Base-by-base conservation (phyloP, 2,888 invertebrate species). In the Oasisia sp. region DNA sequence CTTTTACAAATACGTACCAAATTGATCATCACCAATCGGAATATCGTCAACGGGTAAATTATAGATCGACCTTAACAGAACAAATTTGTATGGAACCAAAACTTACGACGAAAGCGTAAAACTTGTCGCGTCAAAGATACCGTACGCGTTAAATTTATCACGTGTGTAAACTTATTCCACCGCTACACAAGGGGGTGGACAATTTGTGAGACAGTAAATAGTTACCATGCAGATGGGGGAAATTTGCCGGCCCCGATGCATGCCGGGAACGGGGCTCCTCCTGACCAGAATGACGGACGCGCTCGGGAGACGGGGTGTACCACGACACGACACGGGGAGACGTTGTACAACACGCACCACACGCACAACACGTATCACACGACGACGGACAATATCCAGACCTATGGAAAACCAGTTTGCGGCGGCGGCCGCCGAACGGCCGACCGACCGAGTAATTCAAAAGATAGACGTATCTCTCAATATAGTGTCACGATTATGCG, bases 391-490 rank as follows among this genome's bases (percentile, higher is more conserved):
- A 74, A 74, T 74, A 74, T 74, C 74, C 74, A 74, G 74, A 74
- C 74, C 74, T 74, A 74, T 74, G 19, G 19, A 74, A 74, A 74
- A 74, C 27, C 74, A 74, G 74, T 74, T 74, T 74, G 27, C 74
- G 74, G 74, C 74, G 74, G 74, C 74, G 14, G 50, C 50, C 50
- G 50, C 50, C 50, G 50, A 14, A 9, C 50, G 50, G 50, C 9
- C 50, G 27, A 19, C 74, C 74, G 74, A 92, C 92, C 92, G 92
- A 92, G 92, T 92, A 92, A 92, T 92, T 92, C 91, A 92, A 92
- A 92, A 92, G 92, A 92, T 92, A 92, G 92, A 92, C 92, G 92
- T 92, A 92, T 92, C 92, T 92, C 92, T 92, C 92, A 92, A 90
- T 74, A 74, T 74, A 74, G 27, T 74, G 74, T 74, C 74, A 74